phyloP scores from a whole-genome alignment of 2,113 vertebrate species.

The Rattus rattus region DNA sequence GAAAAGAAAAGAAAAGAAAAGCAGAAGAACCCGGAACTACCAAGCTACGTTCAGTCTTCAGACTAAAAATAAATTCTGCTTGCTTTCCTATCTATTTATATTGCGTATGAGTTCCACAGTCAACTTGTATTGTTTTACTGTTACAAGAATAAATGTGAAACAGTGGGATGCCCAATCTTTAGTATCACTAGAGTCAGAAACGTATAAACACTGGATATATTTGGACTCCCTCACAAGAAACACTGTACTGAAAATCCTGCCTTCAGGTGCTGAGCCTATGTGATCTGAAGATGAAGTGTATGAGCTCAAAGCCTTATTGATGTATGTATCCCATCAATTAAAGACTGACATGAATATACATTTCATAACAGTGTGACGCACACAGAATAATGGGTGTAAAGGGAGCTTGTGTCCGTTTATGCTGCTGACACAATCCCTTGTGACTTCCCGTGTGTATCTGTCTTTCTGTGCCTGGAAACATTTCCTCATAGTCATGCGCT shows the following conservation, averaged over 20 bases:
- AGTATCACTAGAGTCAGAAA: neutral
- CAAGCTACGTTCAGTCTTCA: neutral
- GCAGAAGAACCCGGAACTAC: neutral
- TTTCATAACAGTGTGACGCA: neutral
- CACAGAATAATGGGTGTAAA: neutral
- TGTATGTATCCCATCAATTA: neutral
- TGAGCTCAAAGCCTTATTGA: neutral
- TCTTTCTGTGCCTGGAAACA: neutral
- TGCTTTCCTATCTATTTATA: neutral
- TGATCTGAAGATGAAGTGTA: neutral
- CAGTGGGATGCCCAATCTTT: neutral
- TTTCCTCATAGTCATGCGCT: neutral
- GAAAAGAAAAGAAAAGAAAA: neutral
- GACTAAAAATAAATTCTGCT: neutral
- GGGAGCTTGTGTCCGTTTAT: neutral
- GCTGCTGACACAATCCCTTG: neutral
- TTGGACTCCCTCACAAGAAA: neutral
- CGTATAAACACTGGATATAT: neutral
- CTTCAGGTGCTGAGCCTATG: neutral
- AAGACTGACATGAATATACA: neutral
- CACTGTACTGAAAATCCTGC: neutral
- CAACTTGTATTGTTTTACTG: constrained; percentile 39
- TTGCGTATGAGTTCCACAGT: neutral
- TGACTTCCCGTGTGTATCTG: neutral
- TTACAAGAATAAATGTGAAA: constrained; percentile 10